Base-by-base conservation (phyloP, 1,140 invertebrate genomes). In the Lasioglossum baleicum region DNA sequence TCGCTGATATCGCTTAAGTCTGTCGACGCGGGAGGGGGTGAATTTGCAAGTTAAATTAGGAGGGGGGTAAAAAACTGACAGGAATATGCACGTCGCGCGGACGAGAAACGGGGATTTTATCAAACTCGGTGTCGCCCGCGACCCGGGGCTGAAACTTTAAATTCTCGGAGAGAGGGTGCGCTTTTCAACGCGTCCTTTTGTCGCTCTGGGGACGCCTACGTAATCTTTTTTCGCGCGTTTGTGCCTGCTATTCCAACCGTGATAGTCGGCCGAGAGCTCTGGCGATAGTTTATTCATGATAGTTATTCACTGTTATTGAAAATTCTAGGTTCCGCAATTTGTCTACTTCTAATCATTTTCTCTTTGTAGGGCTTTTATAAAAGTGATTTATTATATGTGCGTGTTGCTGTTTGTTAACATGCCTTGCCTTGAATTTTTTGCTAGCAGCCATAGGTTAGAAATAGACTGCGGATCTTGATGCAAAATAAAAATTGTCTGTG, bases 1-100 rank as follows among this genome's bases (percentile, higher is more conserved):
- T 31, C 68, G 63, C 64, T 68, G 79, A 86, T 82, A 83, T 79
- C 73, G 81, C 81, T 82, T 85, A 85, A 88, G 76, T 71, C 78
- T 81, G 67, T 77, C 56, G 60, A n/a, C 56, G 51, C 4, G 48
- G 64, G 56, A 69, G 75, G 78, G 69, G 78, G 63, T 69, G 69
- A 86, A 88, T 88, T 88, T 88, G 81, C 83, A 88, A 88, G 83
- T 88, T 83, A 88, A 88, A 88, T 87, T 84, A 75, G 65, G 56
- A 61, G 63, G 65, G 69, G 22, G 56, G 22, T 4, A 56, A 70
- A 70, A 75, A 67, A 48, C 6, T 26, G 53, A 56, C 40, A 15
- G 31, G 60, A 76, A 76, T 76, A 76, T 61, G 75, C 42, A 42
- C 42, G 65, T 53, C 75, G 61, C 66, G 58, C 58, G 8, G 40